phyloP scores from a whole-genome alignment of 1,140 invertebrate genomes.

The Drosophila insularis region DNA sequence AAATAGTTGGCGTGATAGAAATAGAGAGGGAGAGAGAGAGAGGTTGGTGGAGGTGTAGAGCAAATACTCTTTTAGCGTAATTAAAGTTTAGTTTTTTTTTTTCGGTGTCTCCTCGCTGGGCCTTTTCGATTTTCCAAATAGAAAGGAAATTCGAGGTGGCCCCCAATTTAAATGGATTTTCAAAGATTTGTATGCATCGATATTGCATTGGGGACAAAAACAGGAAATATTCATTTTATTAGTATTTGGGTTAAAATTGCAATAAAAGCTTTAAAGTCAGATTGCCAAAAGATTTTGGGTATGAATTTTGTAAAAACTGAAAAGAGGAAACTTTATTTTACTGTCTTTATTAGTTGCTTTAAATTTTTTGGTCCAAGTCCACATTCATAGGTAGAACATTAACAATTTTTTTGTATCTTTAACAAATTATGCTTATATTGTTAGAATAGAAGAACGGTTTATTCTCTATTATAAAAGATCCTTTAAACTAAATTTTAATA shows the following conservation, averaged over 20 bases:
- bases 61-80: slow-evolving; percentile 65
- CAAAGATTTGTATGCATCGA: background rate
- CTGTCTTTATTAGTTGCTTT: no score
- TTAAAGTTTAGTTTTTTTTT: slow-evolving; percentile 70
- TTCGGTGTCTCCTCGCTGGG: slow-evolving; percentile 15
- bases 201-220: background rate
- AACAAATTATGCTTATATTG: no score
- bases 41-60: slow-evolving; percentile 21
- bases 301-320: no score
- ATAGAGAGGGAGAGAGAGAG: background rate
- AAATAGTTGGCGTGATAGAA: slow-evolving; percentile 16
- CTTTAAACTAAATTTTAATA: no score
- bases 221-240: background rate
- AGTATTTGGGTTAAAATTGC: background rate
- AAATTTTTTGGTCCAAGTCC: no score
- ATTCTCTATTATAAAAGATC: no score
- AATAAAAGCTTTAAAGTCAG: background rate
- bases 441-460: no score
- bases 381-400: no score
- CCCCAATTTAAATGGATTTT: background rate
- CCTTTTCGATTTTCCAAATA: slow-evolving; percentile 1
- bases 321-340: no score
- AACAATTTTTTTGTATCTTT: no score
- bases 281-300: background rate
- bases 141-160: background rate